phyloP scores from a whole-genome alignment of 1,140 invertebrate species.

The Bombus waltoni region DNA sequence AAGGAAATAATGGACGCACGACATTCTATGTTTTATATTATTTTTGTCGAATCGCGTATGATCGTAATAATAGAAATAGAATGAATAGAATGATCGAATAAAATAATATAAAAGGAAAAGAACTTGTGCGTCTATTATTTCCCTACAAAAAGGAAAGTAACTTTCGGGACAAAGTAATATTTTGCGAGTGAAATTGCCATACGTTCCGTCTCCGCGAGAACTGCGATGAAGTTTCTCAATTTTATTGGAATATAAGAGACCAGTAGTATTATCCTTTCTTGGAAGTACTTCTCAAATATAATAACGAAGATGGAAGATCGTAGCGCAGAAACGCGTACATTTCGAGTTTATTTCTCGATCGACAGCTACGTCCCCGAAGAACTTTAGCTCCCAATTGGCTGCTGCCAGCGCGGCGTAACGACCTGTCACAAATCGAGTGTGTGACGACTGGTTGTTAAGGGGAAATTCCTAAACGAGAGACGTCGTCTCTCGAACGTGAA shows the following conservation, averaged over 20 bases:
- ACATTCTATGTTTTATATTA: too few species aligned
- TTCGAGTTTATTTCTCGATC: background rate
- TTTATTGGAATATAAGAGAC: background rate
- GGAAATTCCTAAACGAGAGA: background rate
- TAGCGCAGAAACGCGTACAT: too few species aligned
- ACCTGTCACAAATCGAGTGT: background rate
- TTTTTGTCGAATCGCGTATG: too few species aligned
- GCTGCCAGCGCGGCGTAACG: background rate
- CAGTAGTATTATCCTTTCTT: background rate
- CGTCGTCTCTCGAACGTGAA: background rate
- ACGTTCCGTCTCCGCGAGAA: background rate
- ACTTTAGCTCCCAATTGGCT: background rate
- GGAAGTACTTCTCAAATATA: too few species aligned
- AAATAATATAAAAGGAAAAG: too few species aligned
- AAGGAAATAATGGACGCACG: too few species aligned
- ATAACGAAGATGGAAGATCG: background rate
- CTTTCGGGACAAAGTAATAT: too few species aligned
- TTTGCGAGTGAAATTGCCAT: background rate
- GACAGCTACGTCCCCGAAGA: background rate
- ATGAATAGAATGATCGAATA: too few species aligned
- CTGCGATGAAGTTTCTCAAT: background rate
- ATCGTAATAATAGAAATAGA: too few species aligned
- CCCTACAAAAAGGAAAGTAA: too few species aligned
- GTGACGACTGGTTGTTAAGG: conserved; percentile 27
- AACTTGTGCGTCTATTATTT: too few species aligned